These are phyloP conservation scores for Remorina albescens DNA, from an alignment of 2,797 vertebrate genomes.

Conservation along the genomic window DNA sequence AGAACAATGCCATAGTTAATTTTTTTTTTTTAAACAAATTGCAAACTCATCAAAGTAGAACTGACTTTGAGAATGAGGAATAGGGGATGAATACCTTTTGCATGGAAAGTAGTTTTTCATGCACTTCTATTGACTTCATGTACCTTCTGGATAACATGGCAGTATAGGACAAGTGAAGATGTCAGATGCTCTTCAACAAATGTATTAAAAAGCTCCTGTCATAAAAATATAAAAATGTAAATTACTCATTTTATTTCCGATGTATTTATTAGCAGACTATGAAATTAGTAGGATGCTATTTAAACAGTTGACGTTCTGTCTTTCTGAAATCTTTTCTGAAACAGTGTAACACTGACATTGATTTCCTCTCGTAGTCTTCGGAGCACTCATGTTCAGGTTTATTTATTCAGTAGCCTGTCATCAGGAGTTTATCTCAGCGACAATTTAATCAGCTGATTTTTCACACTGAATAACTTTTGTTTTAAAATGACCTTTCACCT, in stretches of 20 bases:
- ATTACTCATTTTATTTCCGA: not conserved
- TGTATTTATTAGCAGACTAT: not conserved
- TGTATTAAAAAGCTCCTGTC: constrained; percentile 21
- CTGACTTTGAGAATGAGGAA: not conserved
- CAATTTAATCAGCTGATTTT: not conserved
- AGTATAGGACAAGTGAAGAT: not conserved
- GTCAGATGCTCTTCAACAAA: constrained; percentile 6
- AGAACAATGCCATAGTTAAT: not conserved
- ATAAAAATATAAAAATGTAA: not conserved
- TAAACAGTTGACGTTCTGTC: too few relatives aligned
- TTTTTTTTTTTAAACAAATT: constrained; percentile 10
- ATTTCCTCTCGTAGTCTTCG: too few relatives aligned
- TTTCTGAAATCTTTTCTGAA: too few relatives aligned
- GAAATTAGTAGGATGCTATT: not conserved
- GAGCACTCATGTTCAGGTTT: not conserved
- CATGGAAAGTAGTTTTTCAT: not conserved
- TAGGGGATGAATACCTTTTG: not conserved
- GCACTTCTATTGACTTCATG: constrained; percentile 6
- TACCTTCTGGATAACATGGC: constrained; percentile 2
- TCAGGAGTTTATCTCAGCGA: not conserved
- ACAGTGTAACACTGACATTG: too few relatives aligned
- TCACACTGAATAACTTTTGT: not conserved
- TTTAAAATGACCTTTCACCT: not conserved
- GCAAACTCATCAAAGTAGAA: not conserved
- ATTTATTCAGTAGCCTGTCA: not conserved